Base-by-base conservation (phyloP, 2,113 vertebrate genomes). In the Rissa tridactyla region DNA sequence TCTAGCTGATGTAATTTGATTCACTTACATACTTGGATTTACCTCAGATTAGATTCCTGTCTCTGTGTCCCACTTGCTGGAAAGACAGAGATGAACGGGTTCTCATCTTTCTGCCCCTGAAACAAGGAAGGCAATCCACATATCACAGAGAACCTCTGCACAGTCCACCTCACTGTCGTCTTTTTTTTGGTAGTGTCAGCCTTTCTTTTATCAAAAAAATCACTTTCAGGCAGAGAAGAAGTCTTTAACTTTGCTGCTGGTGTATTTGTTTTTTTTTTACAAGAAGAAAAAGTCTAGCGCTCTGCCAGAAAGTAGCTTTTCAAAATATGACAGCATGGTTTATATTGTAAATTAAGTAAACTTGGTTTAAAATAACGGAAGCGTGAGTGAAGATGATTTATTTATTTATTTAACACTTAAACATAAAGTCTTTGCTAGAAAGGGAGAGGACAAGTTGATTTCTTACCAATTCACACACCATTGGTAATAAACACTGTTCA, bases 221-320 rank as follows among this genome's bases (percentile, higher is more conserved):
- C 58, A 42, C 34, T 84, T 64, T 57, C 30, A 46, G 40, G 30
- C n/a, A 60, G 57, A 66, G 46, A 38, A 0, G 0, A 34, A 14
- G 2, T 57, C 40, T 68, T 81, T 17, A 90, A 42, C 18, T 84
- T 84, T 88, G 65, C 46, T 79, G 34, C 36, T 86, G 36, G 5
- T 75, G 4, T 52, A 16, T 52, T 40, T 61, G 65, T 52, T 40
- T 68, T 40, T 62, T 65, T 92, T 94, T 76, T 55, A 44, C 36
- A 86, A 84, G 49, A 87, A 79, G 16, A 47, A 61, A 68, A 81
- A 57, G 16, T 51, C 38, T 70, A 77, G 32, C 13, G 58, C 30
- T 88, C 71, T 89, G 82, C 75, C 79, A 93, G 65, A 71, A 92
- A 92, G 70, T 68, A 86, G 82, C 66, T 87, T 94, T 92, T 93